These are phyloP conservation scores for Eilema caniola DNA, from an alignment of 2,888 invertebrate genomes.

Conservation along the genomic window DNA sequence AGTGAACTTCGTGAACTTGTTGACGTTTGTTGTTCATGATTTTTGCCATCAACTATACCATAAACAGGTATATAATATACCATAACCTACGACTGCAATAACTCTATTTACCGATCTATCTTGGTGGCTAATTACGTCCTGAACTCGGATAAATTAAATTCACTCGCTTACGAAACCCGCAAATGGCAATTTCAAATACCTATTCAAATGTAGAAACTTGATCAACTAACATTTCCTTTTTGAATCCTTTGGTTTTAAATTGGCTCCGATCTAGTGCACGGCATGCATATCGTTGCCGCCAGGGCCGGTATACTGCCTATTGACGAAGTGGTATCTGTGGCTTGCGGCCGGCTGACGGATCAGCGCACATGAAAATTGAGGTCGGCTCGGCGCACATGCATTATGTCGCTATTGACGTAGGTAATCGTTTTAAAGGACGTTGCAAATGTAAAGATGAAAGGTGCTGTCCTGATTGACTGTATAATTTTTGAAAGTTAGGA, in stretches of 20 bases:
- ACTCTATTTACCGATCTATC: too few relatives aligned
- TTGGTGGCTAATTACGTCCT: not conserved
- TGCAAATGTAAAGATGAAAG: not conserved
- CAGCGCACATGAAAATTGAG: conserved; percentile 75
- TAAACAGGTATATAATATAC: too few relatives aligned
- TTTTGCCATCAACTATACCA: too few relatives aligned
- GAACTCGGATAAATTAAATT: not conserved
- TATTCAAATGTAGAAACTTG: not conserved
- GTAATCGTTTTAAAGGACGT: not conserved
- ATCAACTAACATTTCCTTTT: not conserved
- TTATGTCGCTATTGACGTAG: conserved; percentile 19
- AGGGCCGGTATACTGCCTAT: not conserved
- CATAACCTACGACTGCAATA: too few relatives aligned
- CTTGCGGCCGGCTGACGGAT: conserved; percentile 57
- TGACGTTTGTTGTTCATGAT: too few relatives aligned
- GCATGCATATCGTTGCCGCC: conserved; percentile 24
- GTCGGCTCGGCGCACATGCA: conserved; percentile 51
- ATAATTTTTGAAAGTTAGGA: too few relatives aligned
- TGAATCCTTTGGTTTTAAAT: conserved; percentile 29
- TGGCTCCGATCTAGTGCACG: conserved; percentile 17
- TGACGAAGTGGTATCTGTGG: conserved; percentile 50
- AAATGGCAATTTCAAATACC: not conserved
- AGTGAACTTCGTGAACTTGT: too few relatives aligned
- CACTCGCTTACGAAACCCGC: not conserved
- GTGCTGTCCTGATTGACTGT: not conserved